Percentiles rank a stretch among this genome's conserved stretches.
phyloP scores from a whole-genome alignment of 1,140 invertebrate genomes.

The Ylistrum balloti region DNA sequence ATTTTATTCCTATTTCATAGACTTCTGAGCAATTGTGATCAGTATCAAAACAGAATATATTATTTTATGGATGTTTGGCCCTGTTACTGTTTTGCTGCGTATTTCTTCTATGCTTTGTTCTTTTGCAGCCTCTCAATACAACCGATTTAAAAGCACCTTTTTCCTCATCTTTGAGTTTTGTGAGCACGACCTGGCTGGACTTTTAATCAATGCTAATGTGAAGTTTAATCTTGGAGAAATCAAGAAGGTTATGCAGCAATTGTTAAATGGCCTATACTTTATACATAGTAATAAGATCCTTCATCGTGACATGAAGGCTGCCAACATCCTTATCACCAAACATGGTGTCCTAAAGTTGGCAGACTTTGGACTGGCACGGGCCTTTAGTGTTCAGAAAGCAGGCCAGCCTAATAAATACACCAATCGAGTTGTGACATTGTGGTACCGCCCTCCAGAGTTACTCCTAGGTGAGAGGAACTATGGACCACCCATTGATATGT shows the following conservation, averaged over 20 bases:
- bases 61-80: too few species aligned
- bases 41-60: too few species aligned
- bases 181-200: constrained; percentile 98
- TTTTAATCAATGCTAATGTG: constrained; percentile 97
- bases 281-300: constrained; percentile 98
- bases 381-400: constrained; percentile 91
- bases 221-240: constrained; percentile 98
- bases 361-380: constrained; percentile 87
- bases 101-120: constrained; percentile 21
- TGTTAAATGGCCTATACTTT: constrained; percentile 97
- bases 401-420: constrained; percentile 95
- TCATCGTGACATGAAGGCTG: constrained; percentile 99
- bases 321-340: constrained; percentile 99
- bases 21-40: too few species aligned
- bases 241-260: constrained; percentile 98
- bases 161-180: constrained; percentile 99
- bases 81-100: too few species aligned
- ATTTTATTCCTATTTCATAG: too few species aligned
- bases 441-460: constrained; percentile 97
- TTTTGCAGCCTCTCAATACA: constrained; percentile 89
- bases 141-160: constrained; percentile 94
- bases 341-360: constrained; percentile 90
- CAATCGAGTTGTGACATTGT: constrained; percentile 98
- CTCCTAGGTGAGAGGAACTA: constrained; percentile 94
- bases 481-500: constrained; percentile 97